Base-by-base conservation (phyloP, 2,888 invertebrate genomes). In the Xanthorhoe designata region DNA sequence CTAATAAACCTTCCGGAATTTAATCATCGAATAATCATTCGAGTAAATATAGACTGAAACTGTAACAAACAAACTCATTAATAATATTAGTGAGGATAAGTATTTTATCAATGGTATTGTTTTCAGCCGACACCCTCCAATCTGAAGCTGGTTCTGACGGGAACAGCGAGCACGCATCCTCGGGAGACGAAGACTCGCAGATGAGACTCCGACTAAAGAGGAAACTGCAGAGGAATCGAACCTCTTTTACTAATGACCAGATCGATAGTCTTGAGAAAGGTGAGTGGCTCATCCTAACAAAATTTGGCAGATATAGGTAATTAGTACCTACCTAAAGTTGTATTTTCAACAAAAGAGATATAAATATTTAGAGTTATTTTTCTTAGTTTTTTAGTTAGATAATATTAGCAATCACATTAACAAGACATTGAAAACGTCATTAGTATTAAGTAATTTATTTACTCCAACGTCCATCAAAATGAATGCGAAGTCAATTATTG, bases 231-330 rank as follows among this genome's bases (percentile, higher is more conserved):
- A 95, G 99, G 83, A 99, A 99, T 92, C 95, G 99, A 79, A 99
- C 99, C 61, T 98, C 98, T 65, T 99, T 99, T 93, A 99, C 99
- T 78, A 99, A 99, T 87, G 99, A 99, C 86, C 99, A 99, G 92
- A 98, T 99, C 85, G 99, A 99, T 91, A 98, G 98, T 85, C 95
- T 99, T 82, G 99, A 99, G 94, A 99, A 99, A 97, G 99, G 99
- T 99, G 89, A 86, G 88, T 49, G 38, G 4, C 4, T 24, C 24
- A n/a, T n/a, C n/a, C n/a, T n/a, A n/a, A n/a, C n/a, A n/a, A n/a
- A n/a, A n/a, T n/a, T n/a, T n/a, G n/a, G n/a, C n/a, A n/a, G n/a
- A n/a, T n/a, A n/a, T n/a, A n/a, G n/a, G n/a, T n/a, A n/a, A n/a
- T n/a, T n/a, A n/a, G n/a, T n/a, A n/a, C n/a, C n/a, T n/a, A n/a